Evolutionary conservation across 2,888 invertebrate genomes (phyloP), one percentile per base, ranked within the genome.

Genomic region (Ormyrus nitidulus): DNA sequence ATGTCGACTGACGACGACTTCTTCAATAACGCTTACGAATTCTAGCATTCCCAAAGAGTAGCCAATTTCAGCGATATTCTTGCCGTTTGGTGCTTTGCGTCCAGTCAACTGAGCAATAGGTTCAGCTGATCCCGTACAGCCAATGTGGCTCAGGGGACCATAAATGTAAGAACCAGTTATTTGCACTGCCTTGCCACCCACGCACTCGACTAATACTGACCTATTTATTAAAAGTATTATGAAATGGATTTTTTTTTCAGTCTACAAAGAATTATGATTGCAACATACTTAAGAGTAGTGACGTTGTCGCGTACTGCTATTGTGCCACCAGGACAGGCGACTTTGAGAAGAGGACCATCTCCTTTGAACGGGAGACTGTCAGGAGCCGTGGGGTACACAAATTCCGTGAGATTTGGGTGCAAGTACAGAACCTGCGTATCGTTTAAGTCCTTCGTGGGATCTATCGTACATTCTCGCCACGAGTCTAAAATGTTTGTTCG

Each of bases 391-490:
- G 53, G 34, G 34, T 53, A 53, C 6, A 51, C 8, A 4, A 46
- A 65, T 10, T 48, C 11, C n/a, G n/a, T 51, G 11, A n/a, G 5
- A 13, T 49, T 66, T 11, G 66, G 66, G 2, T 66, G 9, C 3
- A 66, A 51, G 51, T 66, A 66, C 13, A 66, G 66, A n/a, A 51
- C 51, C 10, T 66, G 51, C 13, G 51, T 13, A 34, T 66, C 5
- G 9, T 49, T 19, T 5, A 66, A 51, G 6, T 66, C 51, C 13
- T 66, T 13, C 8, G 9, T n/a, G 1, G 44, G 54, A 34, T 68
- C 11, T 10, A 68, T 46, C 10, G 44, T n/a, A 53, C 53, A 68
- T 9, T 53, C 34, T 34, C 34, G 34, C 34, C 34, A 34, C 34
- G 34, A 34, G 0, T 34, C 34, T 34, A 34, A 34, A 34, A 34